phyloP scores from a whole-genome alignment of 2,113 vertebrate genomes.

The Protobothrops flavoviridis region DNA sequence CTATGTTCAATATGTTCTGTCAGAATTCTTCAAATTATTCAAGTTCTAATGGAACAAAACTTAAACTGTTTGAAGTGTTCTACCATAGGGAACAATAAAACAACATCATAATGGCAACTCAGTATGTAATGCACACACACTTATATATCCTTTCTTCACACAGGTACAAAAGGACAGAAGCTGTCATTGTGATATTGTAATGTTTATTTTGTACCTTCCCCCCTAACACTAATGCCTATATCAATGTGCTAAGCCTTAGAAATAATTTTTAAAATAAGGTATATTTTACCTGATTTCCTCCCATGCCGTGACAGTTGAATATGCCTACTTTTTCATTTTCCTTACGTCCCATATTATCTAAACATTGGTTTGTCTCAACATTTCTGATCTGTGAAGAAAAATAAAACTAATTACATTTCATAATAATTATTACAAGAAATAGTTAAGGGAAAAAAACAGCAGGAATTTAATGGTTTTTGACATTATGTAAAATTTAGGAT shows the following conservation, averaged over 20 bases:
- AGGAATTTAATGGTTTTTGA: neutral
- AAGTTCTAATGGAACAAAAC: neutral
- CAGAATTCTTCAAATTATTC: neutral
- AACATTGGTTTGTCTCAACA: conserved; percentile 96
- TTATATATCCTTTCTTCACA: neutral
- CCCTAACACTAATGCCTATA: neutral
- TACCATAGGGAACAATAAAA: neutral
- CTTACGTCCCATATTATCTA: conserved; percentile 99
- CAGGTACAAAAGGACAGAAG: neutral
- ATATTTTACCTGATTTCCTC: conserved; percentile 91
- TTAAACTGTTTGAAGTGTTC: neutral
- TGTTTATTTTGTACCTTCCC: neutral
- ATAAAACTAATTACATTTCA: neutral
- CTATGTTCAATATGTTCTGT: neutral
- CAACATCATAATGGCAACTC: neutral
- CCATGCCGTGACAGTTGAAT: conserved; percentile 99
- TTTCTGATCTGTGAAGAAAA: conserved; percentile 86
- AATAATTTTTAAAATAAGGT: neutral
- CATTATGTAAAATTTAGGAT: neutral
- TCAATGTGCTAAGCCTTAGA: neutral
- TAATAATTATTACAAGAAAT: neutral
- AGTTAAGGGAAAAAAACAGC: neutral
- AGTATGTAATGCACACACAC: neutral
- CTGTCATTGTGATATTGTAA: neutral
- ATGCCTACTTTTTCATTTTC: conserved; percentile 99